phyloP scores from a whole-genome alignment of 2,888 invertebrate species.

The Sepiola atlantica region DNA sequence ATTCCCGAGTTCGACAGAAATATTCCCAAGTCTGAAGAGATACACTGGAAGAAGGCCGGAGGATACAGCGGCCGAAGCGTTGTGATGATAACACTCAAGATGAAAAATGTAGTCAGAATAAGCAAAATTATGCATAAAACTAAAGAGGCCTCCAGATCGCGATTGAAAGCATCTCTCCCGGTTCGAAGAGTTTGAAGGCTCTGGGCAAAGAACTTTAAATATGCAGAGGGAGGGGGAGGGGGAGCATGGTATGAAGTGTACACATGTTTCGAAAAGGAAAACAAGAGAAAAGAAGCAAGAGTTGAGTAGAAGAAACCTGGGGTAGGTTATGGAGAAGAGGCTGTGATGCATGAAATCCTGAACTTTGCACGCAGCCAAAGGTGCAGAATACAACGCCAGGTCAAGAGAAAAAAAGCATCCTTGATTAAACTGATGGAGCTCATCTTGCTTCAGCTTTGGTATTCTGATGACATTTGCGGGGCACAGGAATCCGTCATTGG shows the following conservation, averaged over 20 bases:
- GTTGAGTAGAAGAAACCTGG: too few relatives aligned
- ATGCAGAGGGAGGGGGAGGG: not conserved
- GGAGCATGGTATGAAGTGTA: not conserved
- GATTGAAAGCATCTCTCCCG: too few relatives aligned
- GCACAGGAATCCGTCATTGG: not conserved
- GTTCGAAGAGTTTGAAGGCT: too few relatives aligned
- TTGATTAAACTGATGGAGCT: conserved; percentile 18
- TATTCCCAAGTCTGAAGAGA: too few relatives aligned
- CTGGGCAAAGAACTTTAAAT: too few relatives aligned
- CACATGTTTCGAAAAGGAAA: not conserved
- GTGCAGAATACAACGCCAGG: not conserved
- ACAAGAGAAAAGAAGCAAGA: not conserved
- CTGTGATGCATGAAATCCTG: not conserved
- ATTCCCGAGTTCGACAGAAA: too few relatives aligned
- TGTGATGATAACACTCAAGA: too few relatives aligned
- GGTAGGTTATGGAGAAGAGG: not conserved
- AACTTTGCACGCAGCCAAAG: not conserved
- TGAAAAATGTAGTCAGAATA: too few relatives aligned
- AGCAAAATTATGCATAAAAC: too few relatives aligned
- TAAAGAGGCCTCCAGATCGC: too few relatives aligned
- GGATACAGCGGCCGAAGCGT: too few relatives aligned
- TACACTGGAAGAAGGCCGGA: too few relatives aligned
- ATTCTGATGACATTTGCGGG: conserved; percentile 21
- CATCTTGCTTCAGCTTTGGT: not conserved
- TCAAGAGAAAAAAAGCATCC: not conserved